Evolutionary conservation across 2,888 invertebrate species (phyloP), one percentile per base, ranked within the genome.

Genomic region (Drosophila infuscata): DNA sequence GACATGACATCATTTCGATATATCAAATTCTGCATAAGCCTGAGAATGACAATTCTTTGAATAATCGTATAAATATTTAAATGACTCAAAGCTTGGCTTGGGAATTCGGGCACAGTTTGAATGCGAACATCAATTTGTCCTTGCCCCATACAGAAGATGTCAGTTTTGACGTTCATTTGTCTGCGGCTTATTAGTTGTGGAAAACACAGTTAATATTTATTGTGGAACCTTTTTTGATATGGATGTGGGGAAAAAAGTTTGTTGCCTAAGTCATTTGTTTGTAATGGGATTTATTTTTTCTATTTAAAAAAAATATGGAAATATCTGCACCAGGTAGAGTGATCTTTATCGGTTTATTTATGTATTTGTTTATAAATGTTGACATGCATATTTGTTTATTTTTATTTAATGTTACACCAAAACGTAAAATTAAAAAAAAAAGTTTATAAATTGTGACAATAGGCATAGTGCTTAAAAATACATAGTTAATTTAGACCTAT

Each of bases 1-100:
- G 59, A 35, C 49, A 81, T 87, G 86, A 87, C 87, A 89, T 87
- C 90, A 90, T 90, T 70, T 61, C 61, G 49, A 53, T 51, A 63
- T 52, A 60, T 49, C 60, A 75, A 33, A 78, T 79, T 79, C 79
- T 79, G 81, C 83, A 82, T 65, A 57, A 67, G 59, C 60, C 68
- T 61, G 67, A 49, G 41, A 61, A 63, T 11, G 74, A 71, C 75
- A 81, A 76, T 88, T 90, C 90, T 86, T 71, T 54, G 71, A 53
- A 58, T 38, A 46, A 32, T 46, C 52, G 35, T 29, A 32, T 41
- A 43, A 64, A 52, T 67, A 75, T 78, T 58, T 15, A 68, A 76
- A 72, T 82, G 80, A 82, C 62, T 82, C 71, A 82, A 76, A 67
- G 32, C 48, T 59, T 58, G 51, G 48, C 56, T 35, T 78, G 70